phyloP scores from a whole-genome alignment of 2,113 vertebrate genomes.

The Puntigrus tetrazona region DNA sequence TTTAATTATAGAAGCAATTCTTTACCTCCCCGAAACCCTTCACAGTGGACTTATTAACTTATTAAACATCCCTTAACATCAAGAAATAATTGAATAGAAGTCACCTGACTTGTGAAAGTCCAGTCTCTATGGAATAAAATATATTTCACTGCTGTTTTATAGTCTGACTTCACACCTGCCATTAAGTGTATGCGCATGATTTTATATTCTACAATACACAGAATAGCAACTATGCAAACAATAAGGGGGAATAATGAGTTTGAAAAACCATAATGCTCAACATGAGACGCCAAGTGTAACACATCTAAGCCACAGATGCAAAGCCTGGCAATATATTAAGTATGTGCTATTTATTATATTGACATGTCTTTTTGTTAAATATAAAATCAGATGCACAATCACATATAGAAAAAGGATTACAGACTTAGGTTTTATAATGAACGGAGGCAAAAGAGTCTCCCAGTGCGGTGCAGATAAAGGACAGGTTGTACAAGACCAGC shows the following conservation, averaged over 20 bases:
- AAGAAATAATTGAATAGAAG: neutral
- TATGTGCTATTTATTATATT: neutral
- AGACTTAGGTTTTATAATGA: neutral
- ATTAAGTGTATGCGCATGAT: neutral
- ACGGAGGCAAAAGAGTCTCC: neutral
- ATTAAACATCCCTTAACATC: too few species aligned
- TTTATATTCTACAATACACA: neutral
- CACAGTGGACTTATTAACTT: too few species aligned
- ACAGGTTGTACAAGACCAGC: neutral
- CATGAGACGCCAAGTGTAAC: neutral
- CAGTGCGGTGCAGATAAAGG: neutral
- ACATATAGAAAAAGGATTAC: neutral
- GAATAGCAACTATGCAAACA: neutral
- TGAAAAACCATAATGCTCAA: neutral
- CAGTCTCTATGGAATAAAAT: neutral
- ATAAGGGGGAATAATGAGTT: neutral
- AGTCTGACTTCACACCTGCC: neutral
- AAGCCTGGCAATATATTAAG: neutral
- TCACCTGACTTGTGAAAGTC: neutral
- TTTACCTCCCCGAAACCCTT: neutral
- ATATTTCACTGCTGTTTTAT: neutral
- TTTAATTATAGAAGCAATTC: neutral
- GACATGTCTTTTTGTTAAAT: neutral
- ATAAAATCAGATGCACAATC: neutral
- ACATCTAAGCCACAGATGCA: slow-evolving; percentile 3